Conservation (phyloP, 2,113 vertebrate species). For the Empidonax traillii region DNA sequence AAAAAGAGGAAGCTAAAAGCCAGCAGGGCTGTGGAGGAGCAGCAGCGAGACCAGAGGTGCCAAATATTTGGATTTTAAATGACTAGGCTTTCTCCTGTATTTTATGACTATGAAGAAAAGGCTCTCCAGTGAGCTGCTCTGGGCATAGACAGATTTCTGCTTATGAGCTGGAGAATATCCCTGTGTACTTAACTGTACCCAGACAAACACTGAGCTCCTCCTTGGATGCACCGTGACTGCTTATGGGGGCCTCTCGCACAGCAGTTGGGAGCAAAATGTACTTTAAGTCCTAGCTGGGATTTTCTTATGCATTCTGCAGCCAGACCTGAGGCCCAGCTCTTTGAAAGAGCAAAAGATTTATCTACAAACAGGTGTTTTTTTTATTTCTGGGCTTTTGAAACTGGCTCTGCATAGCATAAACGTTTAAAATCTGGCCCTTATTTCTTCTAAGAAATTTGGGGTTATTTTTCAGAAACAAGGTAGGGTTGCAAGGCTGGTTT, state of each 20-base stretch:
- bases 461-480: not conserved
- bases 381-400: not conserved
- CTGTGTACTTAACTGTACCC: not conserved
- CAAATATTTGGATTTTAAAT: conserved; percentile 5
- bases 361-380: too few relatives aligned
- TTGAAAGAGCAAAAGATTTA: not conserved
- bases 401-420: not conserved
- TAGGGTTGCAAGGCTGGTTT: not conserved
- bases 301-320: not conserved
- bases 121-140: not conserved
- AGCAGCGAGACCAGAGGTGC: not conserved
- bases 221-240: not conserved
- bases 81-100: not conserved
- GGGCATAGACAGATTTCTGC: not conserved
- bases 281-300: not conserved
- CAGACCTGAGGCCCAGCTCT: not conserved
- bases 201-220: not conserved
- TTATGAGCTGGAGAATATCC: not conserved
- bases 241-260: not conserved
- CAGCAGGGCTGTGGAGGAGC: not conserved
- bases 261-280: rapidly evolving
- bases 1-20: conserved; percentile 41
- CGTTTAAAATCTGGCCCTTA: not conserved
- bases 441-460: not conserved
- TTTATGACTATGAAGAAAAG: not conserved